Conservation (phyloP, 2,113 vertebrate species). For the Apeltes quadracus region DNA sequence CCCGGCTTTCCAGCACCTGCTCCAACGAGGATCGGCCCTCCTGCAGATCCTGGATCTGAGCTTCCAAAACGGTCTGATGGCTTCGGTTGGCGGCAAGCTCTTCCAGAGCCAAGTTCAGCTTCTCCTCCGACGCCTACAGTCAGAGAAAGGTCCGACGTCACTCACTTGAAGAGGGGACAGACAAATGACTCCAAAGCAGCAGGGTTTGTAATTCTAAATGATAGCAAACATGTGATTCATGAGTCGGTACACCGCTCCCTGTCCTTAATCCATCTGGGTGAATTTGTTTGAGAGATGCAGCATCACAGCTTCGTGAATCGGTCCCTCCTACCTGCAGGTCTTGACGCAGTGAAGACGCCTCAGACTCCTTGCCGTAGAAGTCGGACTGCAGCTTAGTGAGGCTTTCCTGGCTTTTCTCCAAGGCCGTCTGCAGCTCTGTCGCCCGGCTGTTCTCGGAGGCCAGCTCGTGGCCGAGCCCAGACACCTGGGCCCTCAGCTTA, state of each 20-base stretch:
- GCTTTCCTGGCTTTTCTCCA: conserved; percentile 81
- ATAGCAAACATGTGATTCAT: background rate
- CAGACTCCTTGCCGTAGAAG: conserved; percentile 94
- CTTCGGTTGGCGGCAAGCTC: conserved; percentile 89
- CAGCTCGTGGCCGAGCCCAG: conserved; percentile 82
- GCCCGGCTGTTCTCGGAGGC: conserved; percentile 80
- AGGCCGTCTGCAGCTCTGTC: conserved; percentile 80
- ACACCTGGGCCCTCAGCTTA: conserved; percentile 83
- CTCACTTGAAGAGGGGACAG: background rate
- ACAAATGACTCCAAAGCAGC: background rate
- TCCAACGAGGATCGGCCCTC: conserved; percentile 77
- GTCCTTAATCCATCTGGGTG: background rate
- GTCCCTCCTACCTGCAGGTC: conserved; percentile 87
- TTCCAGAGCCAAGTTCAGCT: conserved; percentile 88
- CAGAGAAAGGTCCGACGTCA: conserved; percentile 1
- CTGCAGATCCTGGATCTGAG: conserved; percentile 88
- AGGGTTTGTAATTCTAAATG: no score
- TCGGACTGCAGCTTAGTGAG: conserved; percentile 88
- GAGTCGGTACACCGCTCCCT: background rate
- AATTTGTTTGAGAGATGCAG: background rate
- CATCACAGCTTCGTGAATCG: background rate
- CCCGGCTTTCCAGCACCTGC: conserved; percentile 83
- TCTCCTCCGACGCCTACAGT: conserved; percentile 87
- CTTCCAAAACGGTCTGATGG: conserved; percentile 84
- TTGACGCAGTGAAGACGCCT: conserved; percentile 90